phyloP scores from a whole-genome alignment of 2,888 invertebrate species.

The Dynastes hyllus region DNA sequence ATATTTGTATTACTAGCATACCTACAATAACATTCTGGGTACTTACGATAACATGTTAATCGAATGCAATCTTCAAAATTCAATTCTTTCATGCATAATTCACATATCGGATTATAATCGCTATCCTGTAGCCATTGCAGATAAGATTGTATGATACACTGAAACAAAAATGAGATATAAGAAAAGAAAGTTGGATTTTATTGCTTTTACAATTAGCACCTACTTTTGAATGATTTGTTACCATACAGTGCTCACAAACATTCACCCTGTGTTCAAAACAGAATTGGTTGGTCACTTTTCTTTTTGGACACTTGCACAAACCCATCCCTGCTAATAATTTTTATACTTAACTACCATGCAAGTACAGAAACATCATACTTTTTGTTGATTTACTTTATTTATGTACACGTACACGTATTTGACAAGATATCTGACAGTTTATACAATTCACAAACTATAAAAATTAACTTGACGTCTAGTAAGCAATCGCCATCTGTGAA shows the following conservation, averaged over 20 bases:
- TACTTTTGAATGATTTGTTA: constrained; percentile 96
- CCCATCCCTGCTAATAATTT: constrained; percentile 80
- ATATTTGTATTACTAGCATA: too few relatives aligned
- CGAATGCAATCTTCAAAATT: constrained; percentile 89
- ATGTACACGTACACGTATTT: constrained; percentile 51
- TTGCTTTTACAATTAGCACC: constrained; percentile 55
- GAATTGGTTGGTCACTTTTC: constrained; percentile 97
- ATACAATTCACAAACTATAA: constrained; percentile 3
- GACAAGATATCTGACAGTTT: constrained; percentile 40
- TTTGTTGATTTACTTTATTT: constrained; percentile 34
- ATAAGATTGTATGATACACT: constrained; percentile 99
- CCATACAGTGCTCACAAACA: constrained; percentile 99
- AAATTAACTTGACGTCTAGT: constrained; percentile 10
- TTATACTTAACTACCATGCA: constrained; percentile 44
- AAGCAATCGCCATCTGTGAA: constrained; percentile 24
- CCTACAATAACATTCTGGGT: background rate
- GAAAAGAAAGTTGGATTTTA: background rate
- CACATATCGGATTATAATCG: constrained; percentile 96
- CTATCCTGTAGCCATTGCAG: constrained; percentile 98
- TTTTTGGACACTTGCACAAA: constrained; percentile 98
- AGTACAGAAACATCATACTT: constrained; percentile 37
- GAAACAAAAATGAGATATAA: constrained; percentile 65
- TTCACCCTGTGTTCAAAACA: constrained; percentile 99
- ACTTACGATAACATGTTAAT: constrained; percentile 94
- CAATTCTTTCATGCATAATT: constrained; percentile 88